Conservation (phyloP, 2,888 invertebrate genomes). For the Graphium colonna region DNA sequence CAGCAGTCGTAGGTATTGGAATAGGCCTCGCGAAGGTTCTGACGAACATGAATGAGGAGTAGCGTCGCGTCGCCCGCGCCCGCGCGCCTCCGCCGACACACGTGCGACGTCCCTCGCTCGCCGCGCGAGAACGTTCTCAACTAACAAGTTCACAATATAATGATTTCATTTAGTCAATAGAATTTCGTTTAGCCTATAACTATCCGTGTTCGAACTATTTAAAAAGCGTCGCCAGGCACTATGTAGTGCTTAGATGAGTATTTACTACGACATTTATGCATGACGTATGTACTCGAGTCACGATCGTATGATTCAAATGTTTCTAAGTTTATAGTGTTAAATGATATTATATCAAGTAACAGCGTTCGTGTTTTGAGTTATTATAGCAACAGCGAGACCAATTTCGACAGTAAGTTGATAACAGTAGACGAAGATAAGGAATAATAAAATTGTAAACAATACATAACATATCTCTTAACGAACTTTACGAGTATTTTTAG, state of each 20-base stretch:
- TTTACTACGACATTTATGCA: too few species aligned
- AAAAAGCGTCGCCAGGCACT: neutral
- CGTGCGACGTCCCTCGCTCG: slow-evolving; percentile 51
- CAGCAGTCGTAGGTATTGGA: slow-evolving; percentile 48
- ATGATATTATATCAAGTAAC: slow-evolving; percentile 19
- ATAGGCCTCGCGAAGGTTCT: slow-evolving; percentile 44
- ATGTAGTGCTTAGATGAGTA: neutral
- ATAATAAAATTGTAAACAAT: slow-evolving; percentile 68
- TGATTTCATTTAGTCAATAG: slow-evolving; percentile 45
- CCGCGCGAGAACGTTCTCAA: slow-evolving; percentile 44
- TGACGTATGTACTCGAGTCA: too few species aligned
- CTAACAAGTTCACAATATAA: slow-evolving; percentile 47
- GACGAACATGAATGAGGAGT: slow-evolving; percentile 64
- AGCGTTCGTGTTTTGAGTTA: slow-evolving; percentile 34
- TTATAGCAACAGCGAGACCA: slow-evolving; percentile 64
- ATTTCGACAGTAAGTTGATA: slow-evolving; percentile 66
- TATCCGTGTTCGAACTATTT: neutral
- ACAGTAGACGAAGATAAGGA: slow-evolving; percentile 62
- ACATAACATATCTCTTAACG: slow-evolving; percentile 54
- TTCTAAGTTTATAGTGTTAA: slow-evolving; percentile 10
- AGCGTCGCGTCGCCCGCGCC: slow-evolving; percentile 57
- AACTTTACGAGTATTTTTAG: slow-evolving; percentile 57
- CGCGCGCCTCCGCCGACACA: slow-evolving; percentile 58
- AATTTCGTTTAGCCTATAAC: slow-evolving; percentile 8
- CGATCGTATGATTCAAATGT: neutral